Conservation (phyloP, 2,113 vertebrate species). For the Microtus pennsylvanicus region DNA sequence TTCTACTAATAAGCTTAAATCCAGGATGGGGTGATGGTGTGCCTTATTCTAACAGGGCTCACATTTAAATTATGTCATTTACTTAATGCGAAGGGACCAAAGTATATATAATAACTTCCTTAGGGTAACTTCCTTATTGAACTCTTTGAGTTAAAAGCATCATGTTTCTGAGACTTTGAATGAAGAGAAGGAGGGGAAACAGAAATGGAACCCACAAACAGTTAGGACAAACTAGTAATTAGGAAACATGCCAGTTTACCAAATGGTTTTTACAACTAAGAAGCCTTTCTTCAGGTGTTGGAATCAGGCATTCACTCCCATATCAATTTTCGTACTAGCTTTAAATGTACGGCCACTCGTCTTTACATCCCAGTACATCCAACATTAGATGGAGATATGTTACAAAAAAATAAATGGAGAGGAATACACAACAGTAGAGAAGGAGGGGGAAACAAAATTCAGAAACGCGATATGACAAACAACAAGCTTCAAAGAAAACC, state of each 20-base stretch:
- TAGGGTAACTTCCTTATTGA: not conserved
- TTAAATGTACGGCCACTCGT: not conserved
- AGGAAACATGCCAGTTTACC: slow-evolving; percentile 22
- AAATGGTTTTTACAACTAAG: slow-evolving; percentile 48
- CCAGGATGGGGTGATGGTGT: not conserved
- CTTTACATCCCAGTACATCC: not conserved
- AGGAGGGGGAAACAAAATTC: not conserved
- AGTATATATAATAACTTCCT: not conserved
- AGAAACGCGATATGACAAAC: not conserved
- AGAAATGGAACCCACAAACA: not conserved
- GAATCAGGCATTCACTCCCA: slow-evolving; percentile 9
- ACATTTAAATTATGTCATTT: not conserved
- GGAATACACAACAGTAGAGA: not conserved
- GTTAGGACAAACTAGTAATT: not conserved
- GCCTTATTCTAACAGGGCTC: not conserved
- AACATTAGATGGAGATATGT: slow-evolving; percentile 6
- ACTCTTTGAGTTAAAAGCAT: slow-evolving; percentile 7
- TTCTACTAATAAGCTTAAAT: slow-evolving; percentile 35
- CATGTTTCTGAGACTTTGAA: not conserved
- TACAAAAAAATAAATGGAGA: slow-evolving; percentile 24
- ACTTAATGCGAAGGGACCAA: slow-evolving; percentile 2
- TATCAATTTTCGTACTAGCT: slow-evolving; percentile 8
- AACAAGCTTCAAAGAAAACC: not conserved
- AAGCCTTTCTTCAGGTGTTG: not conserved
- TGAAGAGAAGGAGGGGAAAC: not conserved